These are phyloP conservation scores for Acanthosepion pharaonis DNA, from an alignment of 2,888 invertebrate species.

Conservation along the genomic window DNA sequence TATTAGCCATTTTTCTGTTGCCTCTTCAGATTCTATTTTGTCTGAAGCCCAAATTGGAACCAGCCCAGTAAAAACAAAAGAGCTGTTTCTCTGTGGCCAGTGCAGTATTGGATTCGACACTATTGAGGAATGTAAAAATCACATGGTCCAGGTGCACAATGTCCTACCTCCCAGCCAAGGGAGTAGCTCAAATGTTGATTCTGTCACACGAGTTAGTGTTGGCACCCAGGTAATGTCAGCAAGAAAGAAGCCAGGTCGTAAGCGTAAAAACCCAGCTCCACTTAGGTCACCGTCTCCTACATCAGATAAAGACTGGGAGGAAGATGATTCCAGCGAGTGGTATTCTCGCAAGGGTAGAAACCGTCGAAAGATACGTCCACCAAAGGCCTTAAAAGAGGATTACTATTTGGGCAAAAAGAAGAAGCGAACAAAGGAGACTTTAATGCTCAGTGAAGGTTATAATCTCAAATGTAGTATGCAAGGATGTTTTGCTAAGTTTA, in stretches of 20 bases:
- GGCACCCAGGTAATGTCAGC: constrained; percentile 66
- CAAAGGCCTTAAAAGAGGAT: constrained; percentile 63
- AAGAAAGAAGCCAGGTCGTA: constrained; percentile 60
- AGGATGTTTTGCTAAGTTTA: constrained; percentile 74
- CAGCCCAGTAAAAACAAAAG: constrained; percentile 56
- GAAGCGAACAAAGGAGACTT: constrained; percentile 42
- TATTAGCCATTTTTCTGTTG: constrained; percentile 38
- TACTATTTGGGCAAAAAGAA: constrained; percentile 63
- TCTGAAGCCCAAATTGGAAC: constrained; percentile 40
- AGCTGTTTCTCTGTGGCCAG: constrained; percentile 73
- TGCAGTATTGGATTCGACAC: constrained; percentile 71
- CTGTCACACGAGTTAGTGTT: constrained; percentile 61
- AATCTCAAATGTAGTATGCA: constrained; percentile 56
- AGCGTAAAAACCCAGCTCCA: constrained; percentile 51
- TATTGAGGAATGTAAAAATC: constrained; percentile 72
- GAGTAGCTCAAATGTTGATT: constrained; percentile 43
- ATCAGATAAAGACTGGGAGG: constrained; percentile 52
- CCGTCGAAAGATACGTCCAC: constrained; percentile 62
- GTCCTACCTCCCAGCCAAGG: constrained; percentile 36
- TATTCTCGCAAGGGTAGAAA: constrained; percentile 56
- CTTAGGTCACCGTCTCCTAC: neutral
- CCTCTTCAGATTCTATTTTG: constrained; percentile 33
- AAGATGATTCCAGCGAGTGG: constrained; percentile 37
- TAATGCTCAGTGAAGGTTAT: constrained; percentile 50
- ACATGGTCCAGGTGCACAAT: constrained; percentile 71